A percentile compares a stretch with the other conserved stretches of the same genome.
phyloP scores from a whole-genome alignment of 1,140 invertebrate species.

The Probaryconus sp. region DNA sequence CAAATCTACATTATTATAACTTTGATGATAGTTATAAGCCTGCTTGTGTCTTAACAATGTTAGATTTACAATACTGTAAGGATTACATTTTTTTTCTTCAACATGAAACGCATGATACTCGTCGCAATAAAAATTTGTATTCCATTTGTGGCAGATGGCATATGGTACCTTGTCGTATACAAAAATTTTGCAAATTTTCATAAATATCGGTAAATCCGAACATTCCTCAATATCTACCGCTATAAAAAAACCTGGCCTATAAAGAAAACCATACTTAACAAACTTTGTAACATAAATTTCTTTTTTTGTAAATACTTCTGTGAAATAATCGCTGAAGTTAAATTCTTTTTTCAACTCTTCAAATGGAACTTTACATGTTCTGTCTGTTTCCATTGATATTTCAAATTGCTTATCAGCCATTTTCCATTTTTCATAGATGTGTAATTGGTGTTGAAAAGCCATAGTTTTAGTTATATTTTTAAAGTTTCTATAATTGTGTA shows the following conservation, averaged over 20 bases:
- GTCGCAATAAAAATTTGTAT: slow-evolving; percentile 1
- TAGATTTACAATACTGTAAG: not conserved
- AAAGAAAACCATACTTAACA: not conserved
- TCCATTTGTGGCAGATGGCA: slow-evolving; percentile 1
- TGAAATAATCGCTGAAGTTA: not conserved
- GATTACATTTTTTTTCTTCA: not conserved
- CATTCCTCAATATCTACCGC: not conserved
- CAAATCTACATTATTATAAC: not conserved
- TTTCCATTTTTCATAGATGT: slow-evolving; percentile 12
- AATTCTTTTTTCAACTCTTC: not conserved
- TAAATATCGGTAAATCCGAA: slow-evolving; percentile 2
- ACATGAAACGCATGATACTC: slow-evolving; percentile 1
- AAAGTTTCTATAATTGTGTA: not conserved
- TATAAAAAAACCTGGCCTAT: not conserved
- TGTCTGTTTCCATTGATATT: not conserved
- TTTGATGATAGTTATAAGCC: slow-evolving; percentile 1
- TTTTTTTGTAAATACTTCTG: not conserved
- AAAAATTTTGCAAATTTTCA: not conserved
- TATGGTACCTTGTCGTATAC: slow-evolving; percentile 1
- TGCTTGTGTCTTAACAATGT: not conserved
- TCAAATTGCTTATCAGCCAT: not conserved
- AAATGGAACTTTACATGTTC: not conserved
- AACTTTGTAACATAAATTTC: not conserved
- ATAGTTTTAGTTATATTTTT: slow-evolving; percentile 8
- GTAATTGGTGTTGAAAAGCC: slow-evolving; percentile 9